These are phyloP conservation scores for Amphiduros pacificus DNA, from an alignment of 2,888 invertebrate species.

Conservation along the genomic window DNA sequence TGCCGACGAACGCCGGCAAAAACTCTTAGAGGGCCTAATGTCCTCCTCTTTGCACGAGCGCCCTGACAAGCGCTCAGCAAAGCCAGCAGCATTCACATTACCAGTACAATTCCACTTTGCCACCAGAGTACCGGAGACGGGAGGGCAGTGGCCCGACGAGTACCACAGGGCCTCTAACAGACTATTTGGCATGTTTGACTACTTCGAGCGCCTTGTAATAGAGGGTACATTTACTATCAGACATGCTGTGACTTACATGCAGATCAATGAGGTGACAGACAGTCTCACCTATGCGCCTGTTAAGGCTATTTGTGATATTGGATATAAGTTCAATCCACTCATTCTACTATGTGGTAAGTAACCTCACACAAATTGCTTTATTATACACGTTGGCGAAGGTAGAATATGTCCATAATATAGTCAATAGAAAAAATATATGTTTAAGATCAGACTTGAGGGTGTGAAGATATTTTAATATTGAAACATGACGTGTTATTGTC, in stretches of 20 bases:
- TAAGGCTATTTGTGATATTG: slow-evolving; percentile 28
- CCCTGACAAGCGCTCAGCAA: slow-evolving; percentile 2
- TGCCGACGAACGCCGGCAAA: slow-evolving; percentile 2
- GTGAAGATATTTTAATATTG: too few species aligned
- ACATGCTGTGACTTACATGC: not conserved
- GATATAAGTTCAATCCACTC: slow-evolving; percentile 25
- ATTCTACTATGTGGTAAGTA: slow-evolving; percentile 31
- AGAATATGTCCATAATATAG: not conserved
- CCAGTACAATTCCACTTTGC: slow-evolving; percentile 25
- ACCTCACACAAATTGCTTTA: not conserved
- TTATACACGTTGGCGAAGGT: not conserved
- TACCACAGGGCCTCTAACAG: slow-evolving; percentile 26
- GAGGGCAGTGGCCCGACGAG: slow-evolving; percentile 31
- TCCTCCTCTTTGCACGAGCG: slow-evolving; percentile 1
- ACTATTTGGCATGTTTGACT: slow-evolving; percentile 30
- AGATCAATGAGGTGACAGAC: slow-evolving; percentile 15
- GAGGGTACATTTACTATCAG: slow-evolving; percentile 19
- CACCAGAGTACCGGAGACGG: slow-evolving; percentile 19
- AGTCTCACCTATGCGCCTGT: slow-evolving; percentile 24
- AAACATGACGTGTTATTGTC: too few species aligned
- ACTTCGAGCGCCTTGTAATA: slow-evolving; percentile 21
- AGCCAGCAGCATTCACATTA: slow-evolving; percentile 8
- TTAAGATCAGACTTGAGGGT: too few species aligned
- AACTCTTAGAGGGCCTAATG: slow-evolving; percentile 9
- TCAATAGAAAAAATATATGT: too few species aligned